A percentile compares a stretch with the other conserved stretches of the same genome.
Conservation (phyloP, 1,140 invertebrate species). For the Chironomus tepperi region DNA sequence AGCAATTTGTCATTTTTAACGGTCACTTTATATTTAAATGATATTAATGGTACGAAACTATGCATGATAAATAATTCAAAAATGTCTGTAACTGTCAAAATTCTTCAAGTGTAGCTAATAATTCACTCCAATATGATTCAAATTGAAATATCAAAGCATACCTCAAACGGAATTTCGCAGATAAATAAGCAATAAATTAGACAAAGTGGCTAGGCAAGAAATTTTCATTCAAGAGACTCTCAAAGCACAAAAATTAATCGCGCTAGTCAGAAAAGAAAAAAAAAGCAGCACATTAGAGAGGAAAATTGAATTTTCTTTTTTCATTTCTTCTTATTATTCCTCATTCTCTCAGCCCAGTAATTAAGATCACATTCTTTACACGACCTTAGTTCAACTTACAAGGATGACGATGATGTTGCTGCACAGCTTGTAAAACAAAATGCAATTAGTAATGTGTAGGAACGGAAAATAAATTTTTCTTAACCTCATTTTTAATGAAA, state of each 20-base stretch:
- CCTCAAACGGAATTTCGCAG: too few relatives aligned
- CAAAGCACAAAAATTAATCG: neutral
- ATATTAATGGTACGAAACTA: too few relatives aligned
- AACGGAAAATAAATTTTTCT: neutral
- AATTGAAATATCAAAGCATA: too few relatives aligned
- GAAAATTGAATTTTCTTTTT: neutral
- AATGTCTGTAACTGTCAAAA: too few relatives aligned
- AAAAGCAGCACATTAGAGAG: neutral
- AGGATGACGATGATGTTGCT: neutral
- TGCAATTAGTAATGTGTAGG: neutral
- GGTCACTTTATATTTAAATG: too few relatives aligned
- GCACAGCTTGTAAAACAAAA: neutral
- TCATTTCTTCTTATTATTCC: neutral
- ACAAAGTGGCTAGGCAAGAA: too few relatives aligned
- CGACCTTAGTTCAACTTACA: conserved; percentile 6
- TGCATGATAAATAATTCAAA: too few relatives aligned
- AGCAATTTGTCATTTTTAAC: too few relatives aligned
- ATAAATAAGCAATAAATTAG: too few relatives aligned
- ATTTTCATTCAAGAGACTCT: too few relatives aligned
- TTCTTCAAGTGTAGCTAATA: too few relatives aligned
- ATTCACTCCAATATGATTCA: too few relatives aligned
- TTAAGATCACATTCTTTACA: conserved; percentile 13
- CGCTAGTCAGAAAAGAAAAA: neutral
- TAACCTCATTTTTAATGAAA: neutral
- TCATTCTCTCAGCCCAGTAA: neutral